Base-by-base conservation (phyloP, 2,113 vertebrate species). In the Lamprologus sp. region DNA sequence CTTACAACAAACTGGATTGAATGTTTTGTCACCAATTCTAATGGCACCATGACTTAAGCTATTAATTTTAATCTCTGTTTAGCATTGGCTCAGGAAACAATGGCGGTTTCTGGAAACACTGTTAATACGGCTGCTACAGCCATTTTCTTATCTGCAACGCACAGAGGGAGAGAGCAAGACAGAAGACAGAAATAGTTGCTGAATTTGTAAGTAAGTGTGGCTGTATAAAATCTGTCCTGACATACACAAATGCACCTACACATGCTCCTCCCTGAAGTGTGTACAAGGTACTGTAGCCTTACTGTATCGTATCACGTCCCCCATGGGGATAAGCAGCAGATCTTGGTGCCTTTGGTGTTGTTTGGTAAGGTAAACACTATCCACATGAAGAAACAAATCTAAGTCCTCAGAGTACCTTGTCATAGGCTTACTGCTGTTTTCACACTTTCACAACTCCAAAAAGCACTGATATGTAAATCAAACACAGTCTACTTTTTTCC, bases 41-140 rank as follows among this genome's bases (percentile, higher is more conserved):
- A 92, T 87, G 86, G 82, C 89, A 85, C 51, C 81, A 58, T 79
- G 21, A 86, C 89, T 92, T 93, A 77, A 49, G 73, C 73, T 77
- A 93, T 95, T 95, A 90, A 92, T 92, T 93, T 92, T 92, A 94
- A 94, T 95, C 94, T 92, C 90, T 37, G 75, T 65, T 88, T 86
- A 88, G 86, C 89, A 89, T 58, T 45, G 54, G 84, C 88, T 91
- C 51, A 31, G 84, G 81, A 93, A 94, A 95, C 92, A 94, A 94
- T 93, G 77, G 55, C 49, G 9, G 58, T 37, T 86, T 91, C 60
- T 92, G 81, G 84, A 87, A 93, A 87, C 81, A 58, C 79, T 42
- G 85, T 83, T 90, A 89, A 83, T 70, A 79, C 31, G 2, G 90
- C 49, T 68, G 88, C 92, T 91, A 63, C 58, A 77, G 91, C 68